Evolutionary conservation across 2,113 vertebrate species (phyloP), one percentile per base, ranked within the genome.

Genomic region (Struthio camelus): DNA sequence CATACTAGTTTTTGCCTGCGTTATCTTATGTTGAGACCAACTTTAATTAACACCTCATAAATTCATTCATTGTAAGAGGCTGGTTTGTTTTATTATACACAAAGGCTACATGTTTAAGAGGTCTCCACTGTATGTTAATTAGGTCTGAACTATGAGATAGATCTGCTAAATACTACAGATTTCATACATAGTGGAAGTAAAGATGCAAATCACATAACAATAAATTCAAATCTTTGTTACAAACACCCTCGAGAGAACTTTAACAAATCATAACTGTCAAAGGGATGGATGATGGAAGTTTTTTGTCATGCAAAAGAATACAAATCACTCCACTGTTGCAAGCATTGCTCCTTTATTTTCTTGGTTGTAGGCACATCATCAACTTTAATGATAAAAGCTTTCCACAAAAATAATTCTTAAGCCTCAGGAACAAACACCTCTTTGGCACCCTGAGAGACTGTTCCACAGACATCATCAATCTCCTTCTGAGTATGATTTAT

Each of bases 331-430:
- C 23, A 14, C 79, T 59, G 64, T 94, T 96, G 38, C 66, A 58
- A 94, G 67, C 66, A 83, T 90, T 18, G 3, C 78, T 98, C 92
- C 95, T 95, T 97, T 91, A 89, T 93, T 96, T 87, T 92, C 75
- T 77, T 93, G 85, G 93, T 98, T 97, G 92, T 94, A 97, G 97
- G 90, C 97, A 98, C 83, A 97, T 98, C 97, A 98, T 97, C 98
- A 98, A 97, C 95, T 90, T 98, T 97, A 98, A 98, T 98, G 98
- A 98, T 98, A 98, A 98, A 98, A 98, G 76, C 78, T 94, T 98
- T 98, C 95, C 95, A 97, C 96, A 96, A 96, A 98, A 98, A 97
- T 97, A 97, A 98, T 98, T 98, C 98, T 97, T 97, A 98, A 98
- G 96, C 97, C 97, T 97, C 85, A 75, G 97, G 97, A 98, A 97